phyloP scores from a whole-genome alignment of 2,113 vertebrate species.

The Myiopsitta monachus region DNA sequence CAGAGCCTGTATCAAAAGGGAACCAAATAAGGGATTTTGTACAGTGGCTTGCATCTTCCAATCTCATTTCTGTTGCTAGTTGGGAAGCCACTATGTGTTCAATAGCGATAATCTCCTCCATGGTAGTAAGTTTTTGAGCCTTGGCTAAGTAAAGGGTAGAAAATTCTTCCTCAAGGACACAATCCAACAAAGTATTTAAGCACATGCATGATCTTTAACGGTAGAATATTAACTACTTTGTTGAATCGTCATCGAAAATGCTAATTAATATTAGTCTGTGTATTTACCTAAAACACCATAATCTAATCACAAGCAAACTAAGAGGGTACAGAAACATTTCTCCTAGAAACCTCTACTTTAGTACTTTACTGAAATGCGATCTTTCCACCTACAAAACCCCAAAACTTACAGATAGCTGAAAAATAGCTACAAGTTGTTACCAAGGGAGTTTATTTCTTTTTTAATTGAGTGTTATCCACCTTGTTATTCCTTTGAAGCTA shows the following conservation, averaged over 20 bases:
- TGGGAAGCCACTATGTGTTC: not conserved
- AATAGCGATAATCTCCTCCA: not conserved
- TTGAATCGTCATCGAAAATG: not conserved
- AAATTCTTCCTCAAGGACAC: not conserved
- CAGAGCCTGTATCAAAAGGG: not conserved
- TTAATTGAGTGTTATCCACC: not conserved
- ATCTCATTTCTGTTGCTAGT: not conserved
- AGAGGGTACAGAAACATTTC: not conserved
- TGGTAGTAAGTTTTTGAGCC: not conserved
- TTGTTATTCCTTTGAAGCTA: not conserved
- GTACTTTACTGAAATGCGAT: not conserved
- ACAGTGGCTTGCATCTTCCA: not conserved
- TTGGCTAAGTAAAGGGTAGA: not conserved
- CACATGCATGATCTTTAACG: not conserved
- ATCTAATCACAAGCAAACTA: not conserved
- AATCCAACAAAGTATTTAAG: not conserved
- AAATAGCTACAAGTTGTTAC: not conserved
- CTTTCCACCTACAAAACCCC: not conserved
- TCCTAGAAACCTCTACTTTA: not conserved
- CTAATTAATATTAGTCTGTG: not conserved
- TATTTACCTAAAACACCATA: not conserved
- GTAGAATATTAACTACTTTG: not conserved
- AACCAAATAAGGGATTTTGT: not conserved
- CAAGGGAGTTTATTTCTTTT: accelerated
- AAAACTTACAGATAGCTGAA: not conserved